Conservation (phyloP, 2,797 vertebrate species). For the Sciurus vulgaris region DNA sequence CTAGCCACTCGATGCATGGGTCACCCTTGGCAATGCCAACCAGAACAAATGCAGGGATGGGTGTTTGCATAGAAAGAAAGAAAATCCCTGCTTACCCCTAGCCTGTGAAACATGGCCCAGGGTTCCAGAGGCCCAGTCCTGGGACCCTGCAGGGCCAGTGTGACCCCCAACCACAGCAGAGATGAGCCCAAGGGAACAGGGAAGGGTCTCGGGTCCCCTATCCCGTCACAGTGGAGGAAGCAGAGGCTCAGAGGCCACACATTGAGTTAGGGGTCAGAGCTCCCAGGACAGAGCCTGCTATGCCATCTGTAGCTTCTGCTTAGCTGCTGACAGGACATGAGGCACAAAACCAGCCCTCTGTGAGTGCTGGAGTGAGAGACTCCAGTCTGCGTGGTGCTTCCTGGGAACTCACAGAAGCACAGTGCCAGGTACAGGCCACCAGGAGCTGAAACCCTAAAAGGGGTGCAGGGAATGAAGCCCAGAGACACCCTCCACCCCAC, state of each 20-base stretch:
- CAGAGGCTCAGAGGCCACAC: background rate
- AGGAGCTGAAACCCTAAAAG: background rate
- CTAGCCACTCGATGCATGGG: background rate
- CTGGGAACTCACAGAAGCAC: background rate
- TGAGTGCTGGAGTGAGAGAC: background rate
- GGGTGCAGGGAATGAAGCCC: background rate
- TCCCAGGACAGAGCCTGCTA: background rate
- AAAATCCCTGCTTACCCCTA: background rate
- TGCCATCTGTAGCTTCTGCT: background rate
- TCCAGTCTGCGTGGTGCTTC: background rate
- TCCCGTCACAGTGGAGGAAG: background rate
- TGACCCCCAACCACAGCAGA: background rate
- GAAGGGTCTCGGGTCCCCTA: background rate
- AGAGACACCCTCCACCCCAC: background rate
- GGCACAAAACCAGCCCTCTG: background rate
- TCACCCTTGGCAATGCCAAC: background rate
- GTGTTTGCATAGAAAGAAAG: background rate
- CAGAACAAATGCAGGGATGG: background rate
- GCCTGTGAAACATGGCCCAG: background rate
- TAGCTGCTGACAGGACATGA: background rate
- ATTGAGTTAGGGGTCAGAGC: background rate
- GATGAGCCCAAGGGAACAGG: background rate
- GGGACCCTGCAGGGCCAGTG: background rate
- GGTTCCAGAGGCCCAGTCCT: background rate
- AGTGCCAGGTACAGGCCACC: fast-evolving